phyloP scores from a whole-genome alignment of 2,888 invertebrate species.

The Embidobia sp. region DNA sequence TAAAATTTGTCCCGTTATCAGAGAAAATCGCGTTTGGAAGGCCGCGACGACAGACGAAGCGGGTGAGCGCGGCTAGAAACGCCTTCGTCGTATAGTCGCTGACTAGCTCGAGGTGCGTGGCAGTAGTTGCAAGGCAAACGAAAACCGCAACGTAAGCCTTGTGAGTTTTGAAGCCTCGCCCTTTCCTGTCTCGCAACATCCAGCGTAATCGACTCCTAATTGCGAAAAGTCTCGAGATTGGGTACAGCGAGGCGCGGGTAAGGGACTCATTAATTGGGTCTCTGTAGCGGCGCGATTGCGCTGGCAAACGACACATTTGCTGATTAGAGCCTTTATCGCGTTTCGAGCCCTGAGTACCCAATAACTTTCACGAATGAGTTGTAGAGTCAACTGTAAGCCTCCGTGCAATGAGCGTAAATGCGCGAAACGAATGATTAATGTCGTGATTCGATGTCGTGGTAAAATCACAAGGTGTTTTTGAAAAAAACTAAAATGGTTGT shows the following conservation, averaged over 20 bases:
- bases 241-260: neutral
- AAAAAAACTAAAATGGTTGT: too few species aligned
- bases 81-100: neutral
- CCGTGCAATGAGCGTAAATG: neutral
- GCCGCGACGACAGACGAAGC: neutral
- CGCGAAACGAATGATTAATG: neutral
- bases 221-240: neutral
- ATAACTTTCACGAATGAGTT: neutral
- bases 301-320: slow-evolving; percentile 12
- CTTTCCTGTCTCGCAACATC: too few species aligned
- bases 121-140: slow-evolving; percentile 5
- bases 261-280: neutral
- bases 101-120: neutral
- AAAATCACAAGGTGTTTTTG: neutral
- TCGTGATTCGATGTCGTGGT: neutral
- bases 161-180: neutral
- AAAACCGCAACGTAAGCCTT: neutral
- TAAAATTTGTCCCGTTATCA: slow-evolving; percentile 1
- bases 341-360: neutral
- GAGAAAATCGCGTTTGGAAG: neutral
- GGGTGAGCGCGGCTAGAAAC: neutral
- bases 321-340: neutral
- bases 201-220: slow-evolving; percentile 2
- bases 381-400: neutral
- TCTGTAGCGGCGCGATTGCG: neutral